phyloP scores from a whole-genome alignment of 2,888 invertebrate species.

The Cinara cedri region DNA sequence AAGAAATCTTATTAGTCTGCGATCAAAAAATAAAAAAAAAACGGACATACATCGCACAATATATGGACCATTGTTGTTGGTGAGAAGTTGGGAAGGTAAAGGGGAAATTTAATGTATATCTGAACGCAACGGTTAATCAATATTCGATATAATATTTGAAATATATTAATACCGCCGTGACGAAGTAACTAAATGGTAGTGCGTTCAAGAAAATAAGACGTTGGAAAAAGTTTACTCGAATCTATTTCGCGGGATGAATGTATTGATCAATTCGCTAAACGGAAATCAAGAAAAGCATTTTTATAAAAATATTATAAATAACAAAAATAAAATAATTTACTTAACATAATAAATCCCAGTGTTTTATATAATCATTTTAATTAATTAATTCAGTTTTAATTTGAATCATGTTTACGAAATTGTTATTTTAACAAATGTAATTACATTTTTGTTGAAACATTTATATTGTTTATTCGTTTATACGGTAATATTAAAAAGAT shows the following conservation, averaged over 20 bases:
- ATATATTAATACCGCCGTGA: no score
- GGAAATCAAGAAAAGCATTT: not conserved
- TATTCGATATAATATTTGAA: no score
- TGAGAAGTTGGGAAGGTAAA: no score
- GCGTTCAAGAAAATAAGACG: no score
- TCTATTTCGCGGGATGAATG: slow-evolving; percentile 8
- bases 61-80: no score
- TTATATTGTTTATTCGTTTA: not conserved
- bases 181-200: no score
- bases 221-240: not conserved
- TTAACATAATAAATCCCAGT: not conserved
- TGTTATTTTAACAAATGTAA: not conserved
- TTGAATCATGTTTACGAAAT: slow-evolving; percentile 7
- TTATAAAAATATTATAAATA: slow-evolving; percentile 5
- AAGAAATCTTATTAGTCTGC: no score
- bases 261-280: not conserved
- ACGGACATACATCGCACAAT: no score
- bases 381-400: not conserved
- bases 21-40: no score
- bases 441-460: not conserved
- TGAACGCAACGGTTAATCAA: no score
- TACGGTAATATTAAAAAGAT: slow-evolving; percentile 7
- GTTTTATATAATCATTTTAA: not conserved
- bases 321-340: not conserved
- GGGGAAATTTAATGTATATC: no score